Percentiles rank a stretch among this genome's conserved stretches.
Conservation (phyloP, 2,113 vertebrate genomes). For the Rhinoderma darwinii region DNA sequence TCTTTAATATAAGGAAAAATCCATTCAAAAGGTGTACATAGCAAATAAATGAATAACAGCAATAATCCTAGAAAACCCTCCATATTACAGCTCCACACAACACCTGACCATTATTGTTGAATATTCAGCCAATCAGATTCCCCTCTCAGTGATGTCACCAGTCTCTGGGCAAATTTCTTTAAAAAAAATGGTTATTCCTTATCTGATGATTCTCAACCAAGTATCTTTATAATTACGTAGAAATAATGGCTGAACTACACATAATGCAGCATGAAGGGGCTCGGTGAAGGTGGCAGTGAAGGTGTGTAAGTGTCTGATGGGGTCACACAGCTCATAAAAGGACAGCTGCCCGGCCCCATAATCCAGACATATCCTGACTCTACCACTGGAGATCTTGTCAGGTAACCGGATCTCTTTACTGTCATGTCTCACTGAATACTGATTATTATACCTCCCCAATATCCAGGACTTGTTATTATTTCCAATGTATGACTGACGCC, state of each 20-base stretch:
- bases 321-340: conserved; percentile 23
- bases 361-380: neutral
- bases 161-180: too few species aligned
- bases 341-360: neutral
- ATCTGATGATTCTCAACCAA: neutral
- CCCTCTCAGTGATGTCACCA: neutral
- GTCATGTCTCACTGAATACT: neutral
- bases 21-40: too few species aligned
- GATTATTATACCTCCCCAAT: neutral
- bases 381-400: neutral
- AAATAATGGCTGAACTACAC: neutral
- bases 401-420: neutral
- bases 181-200: too few species aligned
- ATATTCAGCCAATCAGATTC: neutral
- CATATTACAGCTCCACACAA: too few species aligned
- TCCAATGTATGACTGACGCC: neutral
- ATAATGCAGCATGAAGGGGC: neutral
- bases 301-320: conserved; percentile 33
- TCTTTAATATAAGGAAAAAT: too few species aligned
- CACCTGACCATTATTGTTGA: too few species aligned
- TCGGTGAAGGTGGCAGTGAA: conserved; percentile 6
- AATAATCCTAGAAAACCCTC: too few species aligned
- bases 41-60: too few species aligned
- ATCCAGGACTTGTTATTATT: neutral
- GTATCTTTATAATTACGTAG: neutral